These are phyloP conservation scores for Liasis olivaceus DNA, from an alignment of 2,797 vertebrate species.

Conservation along the genomic window DNA sequence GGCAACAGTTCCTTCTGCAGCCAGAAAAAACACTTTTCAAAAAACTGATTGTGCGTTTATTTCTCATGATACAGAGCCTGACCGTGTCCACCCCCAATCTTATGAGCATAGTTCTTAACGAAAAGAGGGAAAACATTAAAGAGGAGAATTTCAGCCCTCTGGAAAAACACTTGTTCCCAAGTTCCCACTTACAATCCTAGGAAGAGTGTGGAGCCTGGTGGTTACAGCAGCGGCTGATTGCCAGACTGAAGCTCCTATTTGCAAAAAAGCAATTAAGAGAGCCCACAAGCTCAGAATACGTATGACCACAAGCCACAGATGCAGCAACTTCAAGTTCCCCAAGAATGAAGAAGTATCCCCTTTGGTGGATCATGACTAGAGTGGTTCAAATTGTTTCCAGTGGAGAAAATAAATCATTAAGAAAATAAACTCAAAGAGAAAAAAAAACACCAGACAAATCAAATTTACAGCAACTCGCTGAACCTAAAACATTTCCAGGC, in stretches of 20 bases:
- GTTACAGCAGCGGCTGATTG: neutral
- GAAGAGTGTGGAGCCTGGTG: neutral
- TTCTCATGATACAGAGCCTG: neutral
- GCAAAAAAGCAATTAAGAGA: constrained; percentile 5
- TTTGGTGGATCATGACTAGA: neutral
- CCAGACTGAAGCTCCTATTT: neutral
- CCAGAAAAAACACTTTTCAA: neutral
- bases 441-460: neutral
- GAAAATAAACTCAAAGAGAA: neutral
- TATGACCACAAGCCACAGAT: neutral
- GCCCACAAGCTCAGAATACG: neutral
- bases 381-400: neutral
- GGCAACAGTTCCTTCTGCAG: neutral
- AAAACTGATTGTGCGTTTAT: neutral
- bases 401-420: neutral
- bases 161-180: neutral
- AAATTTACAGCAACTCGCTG: neutral
- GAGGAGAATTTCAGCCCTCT: no score
- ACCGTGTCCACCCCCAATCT: neutral
- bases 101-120: neutral
- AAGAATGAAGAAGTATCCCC: neutral
- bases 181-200: neutral
- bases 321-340: neutral
- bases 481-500: neutral
- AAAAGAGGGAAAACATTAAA: neutral